Evolutionary conservation across 2,888 invertebrate genomes (phyloP), one percentile per base, ranked within the genome.

Genomic region (Nasonovia ribisnigri): DNA sequence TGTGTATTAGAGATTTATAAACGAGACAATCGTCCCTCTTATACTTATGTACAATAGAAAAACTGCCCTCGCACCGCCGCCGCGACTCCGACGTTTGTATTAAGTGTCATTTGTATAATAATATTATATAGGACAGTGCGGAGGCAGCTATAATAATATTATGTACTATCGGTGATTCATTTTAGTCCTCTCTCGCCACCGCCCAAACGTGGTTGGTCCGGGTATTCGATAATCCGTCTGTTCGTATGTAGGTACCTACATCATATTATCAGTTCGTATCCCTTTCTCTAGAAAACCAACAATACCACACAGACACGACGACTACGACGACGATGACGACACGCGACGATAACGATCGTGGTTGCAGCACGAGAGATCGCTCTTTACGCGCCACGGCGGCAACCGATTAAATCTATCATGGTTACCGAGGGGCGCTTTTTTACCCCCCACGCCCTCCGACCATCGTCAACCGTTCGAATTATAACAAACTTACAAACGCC

Each of bases 351-450:
- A 88, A 88, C 51, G 87, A 88, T 88, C 87, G 87, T 20, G 87
- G 87, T 48, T 87, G 8, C 87, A 88, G 77, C 77, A 77, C 36
- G 87, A 88, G 51, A 88, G 87, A 51, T 88, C 51, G 87, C 87
- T 87, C 87, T 87, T 46, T 87, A 87, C 87, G 48, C 51, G 87
- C 87, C 87, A 10, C 87, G 87, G 87, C 87, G 87, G 87, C 51
- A 20, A 88, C 87, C 87, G 87, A 88, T 88, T 88, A 88, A 77
- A 77, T 36, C 77, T 77, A 77, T 77, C 77, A 20, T 6, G 36
- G 77, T 36, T 36, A 20, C 36, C 77, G 77, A 77, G 77, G 77
- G 77, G 77, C 36, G 77, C 77, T 36, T 36, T 77, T 13, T 13
- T 5, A 1, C 2, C 36, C 36, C 67, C 20, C 77, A 36, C 36